These are phyloP conservation scores for Spea hammondii DNA, from an alignment of 2,797 vertebrate species.

Conservation along the genomic window DNA sequence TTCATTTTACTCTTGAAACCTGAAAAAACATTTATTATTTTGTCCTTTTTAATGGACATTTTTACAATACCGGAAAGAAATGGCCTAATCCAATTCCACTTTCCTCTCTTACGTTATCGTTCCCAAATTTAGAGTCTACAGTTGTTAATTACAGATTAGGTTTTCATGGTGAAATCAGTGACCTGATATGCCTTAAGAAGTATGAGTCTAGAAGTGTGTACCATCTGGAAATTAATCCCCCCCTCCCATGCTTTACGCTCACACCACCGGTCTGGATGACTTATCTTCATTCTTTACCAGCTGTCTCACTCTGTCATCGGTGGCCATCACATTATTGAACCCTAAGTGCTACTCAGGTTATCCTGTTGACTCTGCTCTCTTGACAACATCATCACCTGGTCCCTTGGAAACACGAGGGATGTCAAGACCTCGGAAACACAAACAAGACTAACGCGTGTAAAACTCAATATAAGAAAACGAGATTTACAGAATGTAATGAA, in stretches of 20 bases:
- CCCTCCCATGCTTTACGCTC: constrained; percentile 2
- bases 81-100: no score
- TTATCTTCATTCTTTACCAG: not conserved
- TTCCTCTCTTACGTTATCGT: not conserved
- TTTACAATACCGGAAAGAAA: no score
- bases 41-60: no score
- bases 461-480: not conserved
- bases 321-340: not conserved
- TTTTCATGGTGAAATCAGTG: constrained; percentile 9
- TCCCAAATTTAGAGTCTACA: not conserved
- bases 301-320: constrained; percentile 16
- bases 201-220: not conserved
- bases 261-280: constrained; percentile 6
- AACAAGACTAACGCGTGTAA: not conserved
- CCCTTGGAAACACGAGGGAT: not conserved
- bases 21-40: no score
- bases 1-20: no score
- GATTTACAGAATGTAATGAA: not conserved
- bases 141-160: not conserved
- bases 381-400: constrained; percentile 3
- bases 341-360: not conserved
- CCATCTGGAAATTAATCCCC: constrained; percentile 17
- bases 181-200: constrained; percentile 14
- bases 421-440: constrained; percentile 4
- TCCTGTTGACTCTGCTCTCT: constrained; percentile 4